phyloP scores from a whole-genome alignment of 2,888 invertebrate species.

The Coenonympha arcania region DNA sequence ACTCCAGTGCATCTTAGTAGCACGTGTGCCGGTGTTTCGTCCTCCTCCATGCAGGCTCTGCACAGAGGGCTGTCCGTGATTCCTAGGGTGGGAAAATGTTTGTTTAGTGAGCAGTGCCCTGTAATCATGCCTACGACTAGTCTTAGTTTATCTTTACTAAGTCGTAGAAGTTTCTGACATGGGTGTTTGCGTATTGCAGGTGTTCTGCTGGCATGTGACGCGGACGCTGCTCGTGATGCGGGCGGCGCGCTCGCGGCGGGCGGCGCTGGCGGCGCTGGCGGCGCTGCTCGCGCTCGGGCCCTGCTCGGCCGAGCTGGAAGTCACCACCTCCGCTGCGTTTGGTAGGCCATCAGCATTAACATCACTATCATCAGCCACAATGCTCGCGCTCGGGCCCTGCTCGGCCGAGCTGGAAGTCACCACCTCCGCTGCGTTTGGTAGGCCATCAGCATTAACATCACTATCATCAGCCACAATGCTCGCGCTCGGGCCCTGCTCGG shows the following conservation, averaged over 20 bases:
- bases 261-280: constrained; percentile 59
- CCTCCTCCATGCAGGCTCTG: too few species aligned
- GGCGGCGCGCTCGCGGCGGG: constrained; percentile 58
- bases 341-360: constrained; percentile 27
- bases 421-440: constrained; percentile 36
- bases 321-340: constrained; percentile 34
- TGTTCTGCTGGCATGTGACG: constrained; percentile 62
- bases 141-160: too few species aligned
- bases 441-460: neutral
- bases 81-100: too few species aligned
- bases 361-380: too few species aligned
- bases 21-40: too few species aligned
- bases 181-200: constrained; percentile 39
- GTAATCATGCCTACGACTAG: too few species aligned
- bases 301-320: constrained; percentile 39
- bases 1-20: too few species aligned
- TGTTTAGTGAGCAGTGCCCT: too few species aligned
- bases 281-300: constrained; percentile 48
- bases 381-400: constrained; percentile 45
- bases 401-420: constrained; percentile 40
- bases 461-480: too few species aligned
- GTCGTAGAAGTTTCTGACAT: too few species aligned
- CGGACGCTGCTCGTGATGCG: constrained; percentile 60
- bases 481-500: constrained; percentile 44
- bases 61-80: too few species aligned